Conservation (phyloP, 2,113 vertebrate genomes). For the Nannobrachium achirus region DNA sequence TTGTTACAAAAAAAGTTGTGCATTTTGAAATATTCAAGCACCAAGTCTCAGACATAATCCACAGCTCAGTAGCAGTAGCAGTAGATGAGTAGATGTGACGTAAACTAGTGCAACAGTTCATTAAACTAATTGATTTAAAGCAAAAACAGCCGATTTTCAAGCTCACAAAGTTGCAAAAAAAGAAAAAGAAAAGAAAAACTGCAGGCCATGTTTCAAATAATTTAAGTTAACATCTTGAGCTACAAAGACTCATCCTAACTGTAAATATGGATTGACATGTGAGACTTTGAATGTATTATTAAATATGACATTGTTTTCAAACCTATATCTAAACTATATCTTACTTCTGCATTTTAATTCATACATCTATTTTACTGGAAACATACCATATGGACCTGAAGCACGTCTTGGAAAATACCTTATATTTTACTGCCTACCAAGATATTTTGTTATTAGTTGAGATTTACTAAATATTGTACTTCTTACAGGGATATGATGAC, state of each 20-base stretch:
- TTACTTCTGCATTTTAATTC: neutral
- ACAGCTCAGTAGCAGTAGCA: conserved; percentile 22
- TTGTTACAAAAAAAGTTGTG: conserved; percentile 15
- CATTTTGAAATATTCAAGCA: conserved; percentile 6
- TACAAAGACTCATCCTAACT: no score
- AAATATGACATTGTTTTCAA: neutral
- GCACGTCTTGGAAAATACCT: neutral
- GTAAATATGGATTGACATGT: conserved; percentile 7
- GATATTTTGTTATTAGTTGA: neutral
- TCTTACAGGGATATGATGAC: neutral
- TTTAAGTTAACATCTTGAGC: no score
- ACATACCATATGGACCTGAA: neutral
- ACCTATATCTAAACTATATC: neutral
- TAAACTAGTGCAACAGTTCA: neutral
- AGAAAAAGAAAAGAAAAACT: neutral
- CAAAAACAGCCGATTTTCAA: neutral
- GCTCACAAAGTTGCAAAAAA: neutral
- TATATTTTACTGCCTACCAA: neutral
- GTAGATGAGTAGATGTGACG: conserved; percentile 16
- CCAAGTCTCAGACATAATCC: conserved; percentile 33
- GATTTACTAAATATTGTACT: neutral
- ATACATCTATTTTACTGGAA: neutral
- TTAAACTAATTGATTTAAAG: neutral
- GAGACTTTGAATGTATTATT: neutral
- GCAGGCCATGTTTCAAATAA: no score